Percentiles rank a stretch among this genome's conserved stretches.
Evolutionary conservation across 2,888 invertebrate species (phyloP).

Genomic region (Hydrotaea cyrtoneurina): DNA sequence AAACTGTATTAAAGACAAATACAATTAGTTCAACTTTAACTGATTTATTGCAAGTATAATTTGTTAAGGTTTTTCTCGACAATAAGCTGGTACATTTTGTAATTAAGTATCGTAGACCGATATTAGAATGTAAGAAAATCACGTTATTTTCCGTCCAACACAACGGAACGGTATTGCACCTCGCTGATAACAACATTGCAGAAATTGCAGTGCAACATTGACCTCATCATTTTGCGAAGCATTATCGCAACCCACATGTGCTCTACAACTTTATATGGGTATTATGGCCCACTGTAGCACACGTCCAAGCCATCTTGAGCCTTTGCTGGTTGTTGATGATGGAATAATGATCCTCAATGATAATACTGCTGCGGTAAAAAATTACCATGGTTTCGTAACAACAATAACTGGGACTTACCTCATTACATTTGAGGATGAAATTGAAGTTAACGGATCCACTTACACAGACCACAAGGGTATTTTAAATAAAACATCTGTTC

Average conservation of each 20-base stretch:
- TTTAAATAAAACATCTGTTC: constrained; percentile 26
- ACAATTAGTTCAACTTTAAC: constrained; percentile 53
- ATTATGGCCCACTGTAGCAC: no score
- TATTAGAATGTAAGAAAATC: constrained; percentile 40
- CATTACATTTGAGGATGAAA: constrained; percentile 35
- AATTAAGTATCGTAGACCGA: constrained; percentile 47
- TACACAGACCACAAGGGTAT: constrained; percentile 33
- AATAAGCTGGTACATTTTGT: constrained; percentile 39
- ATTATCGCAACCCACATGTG: no score
- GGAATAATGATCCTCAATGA: neutral
- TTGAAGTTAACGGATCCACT: constrained; percentile 4
- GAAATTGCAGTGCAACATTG: neutral
- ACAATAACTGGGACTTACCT: constrained; percentile 48
- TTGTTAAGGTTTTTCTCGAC: no score
- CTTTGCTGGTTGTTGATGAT: constrained; percentile 30
- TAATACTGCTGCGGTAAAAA: neutral
- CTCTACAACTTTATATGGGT: no score
- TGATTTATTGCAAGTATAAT: constrained; percentile 40
- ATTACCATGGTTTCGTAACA: constrained; percentile 39
- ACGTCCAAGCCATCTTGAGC: constrained; percentile 37
- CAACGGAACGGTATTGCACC: constrained; percentile 33
- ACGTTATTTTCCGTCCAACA: constrained; percentile 41
- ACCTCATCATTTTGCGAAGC: constrained; percentile 40
- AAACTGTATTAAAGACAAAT: constrained; percentile 31
- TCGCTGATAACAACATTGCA: constrained; percentile 33